Evolutionary conservation across 2,888 invertebrate genomes (phyloP), one percentile per base, ranked within the genome.

Genomic region (Drosophila quasianomalipes): DNA sequence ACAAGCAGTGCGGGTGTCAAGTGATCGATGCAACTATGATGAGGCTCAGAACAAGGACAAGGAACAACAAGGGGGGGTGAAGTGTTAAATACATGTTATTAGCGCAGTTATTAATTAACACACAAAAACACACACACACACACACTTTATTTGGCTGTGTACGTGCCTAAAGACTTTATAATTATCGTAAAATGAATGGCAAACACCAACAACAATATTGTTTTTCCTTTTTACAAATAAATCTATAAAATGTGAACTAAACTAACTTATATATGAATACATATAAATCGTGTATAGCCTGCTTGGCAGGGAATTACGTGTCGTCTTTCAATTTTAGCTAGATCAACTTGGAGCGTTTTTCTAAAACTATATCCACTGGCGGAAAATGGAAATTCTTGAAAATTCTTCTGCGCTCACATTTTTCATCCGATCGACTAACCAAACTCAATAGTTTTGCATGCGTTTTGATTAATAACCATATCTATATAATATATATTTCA

Each of bases 1-100:
- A 14, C 67, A 77, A 77, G 75, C 75, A 72, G 85, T 75, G 80
- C 84, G 88, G 85, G 88, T 85, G 85, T 88, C 76, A 83, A 85
- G 74, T 85, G 85, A 88, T 85, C 77, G 85, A 82, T 88, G 85
- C 74, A 76, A 66, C 62, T 63, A 37, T 63, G 70, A 73, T 59
- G 60, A 54, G 55, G 19, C 26, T 37, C 59, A 58, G 28, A 30
- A n/a, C 55, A 53, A 61, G 49, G 52, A 33, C 19, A 16, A 16
- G 0, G 7, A 44, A 51, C 35, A 35, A 10, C 30, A 9, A 30
- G 65, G 44, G 59, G 16, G 44, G 53, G 19, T n/a, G n/a, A 51
- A 61, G 51, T 70, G 71, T 41, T 83, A 83, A 85, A 57, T 80
- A 83, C 57, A 82, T 82, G 57, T 80, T 73, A 70, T 85, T 82